Evolutionary conservation across 2,113 vertebrate species (phyloP).

Genomic region (Mesembrinibis cayennensis): DNA sequence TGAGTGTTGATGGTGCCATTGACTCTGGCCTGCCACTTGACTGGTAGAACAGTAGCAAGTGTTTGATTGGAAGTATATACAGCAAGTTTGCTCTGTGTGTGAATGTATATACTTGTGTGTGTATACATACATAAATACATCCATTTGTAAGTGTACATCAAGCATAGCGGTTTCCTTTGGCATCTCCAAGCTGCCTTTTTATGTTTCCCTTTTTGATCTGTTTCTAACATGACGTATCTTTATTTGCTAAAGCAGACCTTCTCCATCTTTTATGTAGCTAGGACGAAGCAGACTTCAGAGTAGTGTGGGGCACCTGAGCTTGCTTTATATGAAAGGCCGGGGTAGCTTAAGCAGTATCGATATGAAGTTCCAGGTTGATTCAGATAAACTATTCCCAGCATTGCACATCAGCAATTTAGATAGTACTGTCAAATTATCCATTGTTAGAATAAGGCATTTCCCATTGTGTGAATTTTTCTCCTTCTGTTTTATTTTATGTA

Average conservation of each 20-base stretch:
- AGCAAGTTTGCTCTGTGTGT: background rate
- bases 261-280: background rate
- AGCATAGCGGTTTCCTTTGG: background rate
- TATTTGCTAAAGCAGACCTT: background rate
- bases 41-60: background rate
- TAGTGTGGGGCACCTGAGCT: accelerated
- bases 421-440: background rate
- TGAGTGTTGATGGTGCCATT: background rate
- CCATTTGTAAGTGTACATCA: background rate
- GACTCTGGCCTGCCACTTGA: background rate
- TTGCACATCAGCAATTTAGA: background rate
- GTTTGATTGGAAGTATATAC: background rate
- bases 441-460: background rate
- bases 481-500: background rate
- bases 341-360: background rate
- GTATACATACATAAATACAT: background rate
- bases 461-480: background rate
- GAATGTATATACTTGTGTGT: background rate
- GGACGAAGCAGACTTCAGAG: background rate
- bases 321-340: background rate
- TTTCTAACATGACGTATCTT: background rate
- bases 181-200: background rate
- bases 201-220: background rate
- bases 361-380: background rate
- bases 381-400: background rate